Conservation (phyloP, 2,113 vertebrate species). For the Phoenicopterus ruber region DNA sequence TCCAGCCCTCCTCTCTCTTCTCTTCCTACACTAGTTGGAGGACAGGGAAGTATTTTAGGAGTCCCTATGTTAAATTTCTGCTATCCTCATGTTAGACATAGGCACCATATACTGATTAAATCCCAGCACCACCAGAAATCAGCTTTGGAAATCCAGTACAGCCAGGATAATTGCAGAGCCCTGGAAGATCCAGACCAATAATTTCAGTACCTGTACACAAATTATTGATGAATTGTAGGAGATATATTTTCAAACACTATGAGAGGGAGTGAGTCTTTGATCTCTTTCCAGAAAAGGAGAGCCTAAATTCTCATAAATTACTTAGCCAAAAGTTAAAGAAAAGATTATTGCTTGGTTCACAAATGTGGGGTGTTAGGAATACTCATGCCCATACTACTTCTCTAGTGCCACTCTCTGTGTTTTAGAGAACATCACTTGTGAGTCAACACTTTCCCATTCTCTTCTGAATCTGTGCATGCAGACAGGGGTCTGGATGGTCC, state of each 20-base stretch:
- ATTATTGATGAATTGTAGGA: neutral
- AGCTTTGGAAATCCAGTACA: neutral
- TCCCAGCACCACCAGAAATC: neutral
- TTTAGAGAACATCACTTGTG: neutral
- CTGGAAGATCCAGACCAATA: neutral
- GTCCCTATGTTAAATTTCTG: neutral
- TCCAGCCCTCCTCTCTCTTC: neutral
- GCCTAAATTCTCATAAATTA: neutral
- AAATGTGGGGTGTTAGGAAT: neutral
- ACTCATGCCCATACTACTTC: too few relatives aligned
- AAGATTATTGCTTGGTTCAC: neutral
- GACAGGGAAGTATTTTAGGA: neutral
- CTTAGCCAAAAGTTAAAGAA: neutral
- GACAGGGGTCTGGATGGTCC: neutral
- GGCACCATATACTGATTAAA: neutral
- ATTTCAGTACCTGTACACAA: neutral
- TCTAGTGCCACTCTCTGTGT: neutral
- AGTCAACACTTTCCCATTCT: neutral
- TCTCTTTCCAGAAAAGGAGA: neutral
- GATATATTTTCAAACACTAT: neutral
- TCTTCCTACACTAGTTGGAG: neutral
- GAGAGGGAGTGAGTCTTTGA: neutral
- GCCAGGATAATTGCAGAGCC: neutral
- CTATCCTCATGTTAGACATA: neutral
- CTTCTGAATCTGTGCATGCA: neutral